Evolutionary conservation across 1,140 invertebrate genomes (phyloP), one percentile per base, ranked within the genome.

Genomic region (Antheraea mylitta): DNA sequence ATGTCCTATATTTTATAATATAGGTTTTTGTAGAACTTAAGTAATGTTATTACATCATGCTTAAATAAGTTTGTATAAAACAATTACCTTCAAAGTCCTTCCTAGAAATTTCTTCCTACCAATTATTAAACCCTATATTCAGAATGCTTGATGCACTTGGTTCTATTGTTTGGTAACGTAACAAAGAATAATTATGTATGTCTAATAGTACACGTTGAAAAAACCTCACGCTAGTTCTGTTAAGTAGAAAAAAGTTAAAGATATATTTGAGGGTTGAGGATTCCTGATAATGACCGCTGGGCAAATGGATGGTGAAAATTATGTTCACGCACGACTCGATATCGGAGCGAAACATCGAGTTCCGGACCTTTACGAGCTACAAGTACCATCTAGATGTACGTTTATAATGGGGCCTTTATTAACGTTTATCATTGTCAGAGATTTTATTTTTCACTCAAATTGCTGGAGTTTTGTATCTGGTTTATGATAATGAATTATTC

Each of bases 261-360:
- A 72, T 83, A 68, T 75, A 73, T 85, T 90, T 89, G 82, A 82
- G 78, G 76, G 72, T 79, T 64, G 64, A 87, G 73, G 84, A 87
- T 83, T 85, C 79, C 68, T 77, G 75, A 83, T 89, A 87, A 89
- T 87, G 80, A 79, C 79, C 70, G 60, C 69, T 73, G 74, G 81
- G 75, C 66, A 71, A 71, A 71, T 71, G 82, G 84, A 84, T 83
- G 72, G 66, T 78, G 88, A 91, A 87, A 87, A 82, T 82, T 91
- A 86, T 85, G 75, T 88, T 81, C 86, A 89, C 89, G 89, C 89
- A 91, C 81, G 77, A 75, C 78, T 78, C 77, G 78, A 82, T 82
- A 80, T 73, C 53, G 73, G 62, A 74, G 71, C 80, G 79, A 79
- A 80, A 82, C 81, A 70, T 70, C 73, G 60, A 63, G 72, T 80